Percentiles rank a stretch among this genome's conserved stretches.
phyloP scores from a whole-genome alignment of 2,113 vertebrate genomes.

The Struthidea cinerea region DNA sequence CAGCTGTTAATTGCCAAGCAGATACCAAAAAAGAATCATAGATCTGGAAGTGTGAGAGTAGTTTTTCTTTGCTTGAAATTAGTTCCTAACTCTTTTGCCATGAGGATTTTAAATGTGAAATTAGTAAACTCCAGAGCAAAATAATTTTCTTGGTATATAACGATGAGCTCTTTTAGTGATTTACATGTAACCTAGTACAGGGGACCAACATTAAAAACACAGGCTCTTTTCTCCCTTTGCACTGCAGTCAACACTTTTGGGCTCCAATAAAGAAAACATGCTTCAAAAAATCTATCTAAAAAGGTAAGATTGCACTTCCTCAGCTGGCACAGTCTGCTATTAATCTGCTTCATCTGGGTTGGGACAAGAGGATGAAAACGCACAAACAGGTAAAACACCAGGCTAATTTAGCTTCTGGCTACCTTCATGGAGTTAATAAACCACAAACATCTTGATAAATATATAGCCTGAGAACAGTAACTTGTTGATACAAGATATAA shows the following conservation, averaged over 20 bases:
- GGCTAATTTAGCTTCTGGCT: not conserved
- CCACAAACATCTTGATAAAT: not conserved
- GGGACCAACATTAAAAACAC: not conserved
- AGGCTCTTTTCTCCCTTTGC: not conserved
- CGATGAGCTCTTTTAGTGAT: not conserved
- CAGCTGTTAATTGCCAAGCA: not conserved
- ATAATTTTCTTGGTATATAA: not conserved
- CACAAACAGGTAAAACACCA: not conserved
- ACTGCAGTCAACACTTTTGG: not conserved
- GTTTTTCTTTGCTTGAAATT: not conserved
- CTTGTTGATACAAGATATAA: not conserved
- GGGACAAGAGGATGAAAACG: not conserved
- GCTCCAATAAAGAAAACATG: not conserved
- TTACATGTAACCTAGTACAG: not conserved
- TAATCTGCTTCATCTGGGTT: not conserved
- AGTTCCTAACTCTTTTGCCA: not conserved
- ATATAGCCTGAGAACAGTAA: not conserved
- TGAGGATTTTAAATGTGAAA: not conserved
- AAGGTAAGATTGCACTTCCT: not conserved
- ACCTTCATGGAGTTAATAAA: not conserved
- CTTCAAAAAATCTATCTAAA: not conserved
- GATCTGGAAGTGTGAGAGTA: not conserved
- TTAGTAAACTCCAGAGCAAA: not conserved
- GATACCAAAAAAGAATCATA: not conserved
- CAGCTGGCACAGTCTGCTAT: not conserved